Percentiles rank a stretch among this genome's conserved stretches.
Conservation (phyloP, 53 echinoderm and acorn worm genomes). For the Patiria pectinifera region DNA sequence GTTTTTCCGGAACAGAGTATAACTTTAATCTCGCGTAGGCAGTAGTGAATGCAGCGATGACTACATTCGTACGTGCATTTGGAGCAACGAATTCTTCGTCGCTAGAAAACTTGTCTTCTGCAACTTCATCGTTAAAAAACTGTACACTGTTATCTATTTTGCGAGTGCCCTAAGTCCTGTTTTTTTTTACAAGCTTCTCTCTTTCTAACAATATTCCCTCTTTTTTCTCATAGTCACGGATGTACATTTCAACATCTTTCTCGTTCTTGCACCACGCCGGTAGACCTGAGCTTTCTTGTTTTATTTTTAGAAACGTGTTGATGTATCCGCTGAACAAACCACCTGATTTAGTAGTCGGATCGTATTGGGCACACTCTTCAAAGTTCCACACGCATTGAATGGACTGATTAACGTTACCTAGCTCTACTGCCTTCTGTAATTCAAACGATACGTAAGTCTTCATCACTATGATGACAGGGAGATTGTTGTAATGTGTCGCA, state of each 20-base stretch:
- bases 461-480: constrained; percentile 28
- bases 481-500: constrained; percentile 3
- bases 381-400: constrained; percentile 83
- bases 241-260: too few species aligned
- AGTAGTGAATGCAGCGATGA: constrained; percentile 30
- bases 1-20: too few species aligned
- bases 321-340: constrained; percentile 74
- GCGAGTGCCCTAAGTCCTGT: constrained; percentile 36
- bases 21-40: constrained; percentile 47
- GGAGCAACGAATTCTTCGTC: constrained; percentile 1
- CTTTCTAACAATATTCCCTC: too few species aligned
- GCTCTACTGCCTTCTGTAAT: constrained; percentile 61
- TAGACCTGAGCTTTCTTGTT: constrained; percentile 75
- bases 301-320: constrained; percentile 69
- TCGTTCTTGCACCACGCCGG: too few species aligned
- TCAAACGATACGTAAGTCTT: constrained; percentile 76
- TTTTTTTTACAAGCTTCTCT: too few species aligned
- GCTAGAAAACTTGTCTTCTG: not conserved
- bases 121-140: constrained; percentile 7
- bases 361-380: constrained; percentile 25
- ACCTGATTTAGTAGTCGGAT: constrained; percentile 45
- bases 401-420: constrained; percentile 52
- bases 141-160: constrained; percentile 1
- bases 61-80: not conserved
- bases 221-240: too few species aligned